phyloP scores from a whole-genome alignment of 2,113 vertebrate species.

The Peucedramus taeniatus region DNA sequence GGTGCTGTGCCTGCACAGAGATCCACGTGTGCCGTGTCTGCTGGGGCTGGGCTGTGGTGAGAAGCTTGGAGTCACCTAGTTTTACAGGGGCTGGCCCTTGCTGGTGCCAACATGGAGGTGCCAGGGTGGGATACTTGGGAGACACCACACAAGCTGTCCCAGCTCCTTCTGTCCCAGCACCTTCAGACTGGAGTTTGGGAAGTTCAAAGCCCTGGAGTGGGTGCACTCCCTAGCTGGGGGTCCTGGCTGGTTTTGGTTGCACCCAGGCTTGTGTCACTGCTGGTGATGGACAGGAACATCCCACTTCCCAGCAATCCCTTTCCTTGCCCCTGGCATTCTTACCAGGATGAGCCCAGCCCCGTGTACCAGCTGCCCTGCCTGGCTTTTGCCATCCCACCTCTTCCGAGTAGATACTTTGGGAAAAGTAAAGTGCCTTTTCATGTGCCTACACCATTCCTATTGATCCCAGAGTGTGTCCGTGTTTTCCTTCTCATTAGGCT shows the following conservation, averaged over 20 bases:
- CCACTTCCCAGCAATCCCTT: rapidly evolving
- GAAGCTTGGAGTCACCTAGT: neutral
- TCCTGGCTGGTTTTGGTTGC: neutral
- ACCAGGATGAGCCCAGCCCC: neutral
- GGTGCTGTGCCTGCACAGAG: neutral
- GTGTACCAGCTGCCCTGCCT: neutral
- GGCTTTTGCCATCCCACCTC: rapidly evolving
- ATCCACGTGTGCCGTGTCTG: rapidly evolving
- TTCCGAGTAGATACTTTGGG: neutral
- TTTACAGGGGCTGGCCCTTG: neutral
- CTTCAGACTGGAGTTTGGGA: neutral
- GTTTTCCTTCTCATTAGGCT: neutral
- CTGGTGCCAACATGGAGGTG: rapidly evolving
- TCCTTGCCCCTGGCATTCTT: neutral
- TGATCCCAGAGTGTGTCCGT: neutral
- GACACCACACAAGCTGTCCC: rapidly evolving
- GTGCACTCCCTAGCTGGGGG: rapidly evolving
- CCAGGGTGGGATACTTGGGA: neutral
- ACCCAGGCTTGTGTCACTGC: rapidly evolving
- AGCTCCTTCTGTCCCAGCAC: neutral
- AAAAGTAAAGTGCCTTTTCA: neutral
- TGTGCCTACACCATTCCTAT: neutral
- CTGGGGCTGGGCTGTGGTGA: neutral
- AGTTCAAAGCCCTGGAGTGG: neutral
- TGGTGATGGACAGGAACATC: neutral